phyloP scores from a whole-genome alignment of 2,113 vertebrate genomes.

The Ochotona curzoniae region DNA sequence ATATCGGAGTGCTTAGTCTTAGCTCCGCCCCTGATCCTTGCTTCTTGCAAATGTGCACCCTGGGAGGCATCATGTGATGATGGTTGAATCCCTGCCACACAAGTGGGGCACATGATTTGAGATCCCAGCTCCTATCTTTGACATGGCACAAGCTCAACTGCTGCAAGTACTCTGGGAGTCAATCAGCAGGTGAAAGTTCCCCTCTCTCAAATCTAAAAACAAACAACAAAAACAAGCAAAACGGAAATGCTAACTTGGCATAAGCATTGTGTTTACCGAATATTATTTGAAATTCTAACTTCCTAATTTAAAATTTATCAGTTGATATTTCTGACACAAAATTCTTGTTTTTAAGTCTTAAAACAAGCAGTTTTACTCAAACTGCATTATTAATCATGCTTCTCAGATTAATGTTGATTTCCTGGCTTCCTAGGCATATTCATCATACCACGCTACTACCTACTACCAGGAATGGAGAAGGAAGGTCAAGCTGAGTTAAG shows the following conservation, averaged over 20 bases:
- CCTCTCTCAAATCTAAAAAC: no score
- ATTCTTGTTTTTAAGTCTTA: not conserved
- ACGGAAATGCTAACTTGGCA: not conserved
- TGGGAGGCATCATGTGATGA: no score
- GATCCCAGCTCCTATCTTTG: no score
- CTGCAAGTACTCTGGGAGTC: no score
- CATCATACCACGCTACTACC: slow-evolving; percentile 31
- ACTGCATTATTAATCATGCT: slow-evolving; percentile 22
- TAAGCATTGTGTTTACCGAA: not conserved
- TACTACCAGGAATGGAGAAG: not conserved
- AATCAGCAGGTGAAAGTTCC: no score
- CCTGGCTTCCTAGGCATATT: not conserved
- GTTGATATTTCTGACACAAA: slow-evolving; percentile 37
- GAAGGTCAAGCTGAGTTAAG: not conserved
- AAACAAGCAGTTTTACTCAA: not conserved
- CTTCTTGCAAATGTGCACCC: no score
- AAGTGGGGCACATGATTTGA: no score
- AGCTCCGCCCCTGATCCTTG: no score
- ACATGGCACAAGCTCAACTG: no score
- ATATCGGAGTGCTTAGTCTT: no score
- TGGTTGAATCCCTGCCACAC: no score
- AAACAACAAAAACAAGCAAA: not conserved
- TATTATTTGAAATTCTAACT: slow-evolving; percentile 19
- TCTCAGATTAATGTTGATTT: slow-evolving; percentile 48
- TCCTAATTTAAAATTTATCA: slow-evolving; percentile 36